Evolutionary conservation across 2,113 vertebrate genomes (phyloP).

Genomic region (Laticauda laticaudata): DNA sequence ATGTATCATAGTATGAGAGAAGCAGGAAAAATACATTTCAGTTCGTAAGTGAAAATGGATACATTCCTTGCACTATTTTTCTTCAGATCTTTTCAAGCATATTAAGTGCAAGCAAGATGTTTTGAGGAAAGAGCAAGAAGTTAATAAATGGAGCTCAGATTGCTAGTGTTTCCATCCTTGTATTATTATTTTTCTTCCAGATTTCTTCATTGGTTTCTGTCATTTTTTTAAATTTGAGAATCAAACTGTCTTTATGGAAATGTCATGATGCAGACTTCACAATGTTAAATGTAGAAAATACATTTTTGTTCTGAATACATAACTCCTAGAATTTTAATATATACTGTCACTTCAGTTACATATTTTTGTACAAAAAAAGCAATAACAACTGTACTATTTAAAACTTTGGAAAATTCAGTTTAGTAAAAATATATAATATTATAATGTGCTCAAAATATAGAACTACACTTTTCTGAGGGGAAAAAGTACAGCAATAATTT

Average conservation of each 20-base stretch:
- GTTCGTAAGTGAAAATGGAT: neutral
- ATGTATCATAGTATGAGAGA: neutral
- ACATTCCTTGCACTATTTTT: neutral
- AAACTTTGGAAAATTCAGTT: neutral
- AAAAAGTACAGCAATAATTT: neutral
- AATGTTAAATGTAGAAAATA: neutral
- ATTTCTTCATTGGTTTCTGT: neutral
- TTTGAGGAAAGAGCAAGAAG: neutral
- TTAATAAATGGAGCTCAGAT: neutral
- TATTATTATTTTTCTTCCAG: neutral
- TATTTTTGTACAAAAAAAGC: neutral
- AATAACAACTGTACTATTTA: neutral
- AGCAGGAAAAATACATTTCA: neutral
- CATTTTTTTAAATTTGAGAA: neutral
- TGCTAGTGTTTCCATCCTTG: neutral
- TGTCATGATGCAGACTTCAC: neutral
- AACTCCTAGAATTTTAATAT: neutral
- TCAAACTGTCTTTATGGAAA: slow-evolving; percentile 4
- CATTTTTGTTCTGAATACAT: neutral
- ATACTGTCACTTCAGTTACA: neutral
- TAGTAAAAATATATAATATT: neutral
- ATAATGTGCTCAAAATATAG: no score
- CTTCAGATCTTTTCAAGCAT: neutral
- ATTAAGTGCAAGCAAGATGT: neutral
- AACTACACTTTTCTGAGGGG: neutral